Conservation (phyloP, 2,888 invertebrate genomes). For the Cheiracanthium punctorium region DNA sequence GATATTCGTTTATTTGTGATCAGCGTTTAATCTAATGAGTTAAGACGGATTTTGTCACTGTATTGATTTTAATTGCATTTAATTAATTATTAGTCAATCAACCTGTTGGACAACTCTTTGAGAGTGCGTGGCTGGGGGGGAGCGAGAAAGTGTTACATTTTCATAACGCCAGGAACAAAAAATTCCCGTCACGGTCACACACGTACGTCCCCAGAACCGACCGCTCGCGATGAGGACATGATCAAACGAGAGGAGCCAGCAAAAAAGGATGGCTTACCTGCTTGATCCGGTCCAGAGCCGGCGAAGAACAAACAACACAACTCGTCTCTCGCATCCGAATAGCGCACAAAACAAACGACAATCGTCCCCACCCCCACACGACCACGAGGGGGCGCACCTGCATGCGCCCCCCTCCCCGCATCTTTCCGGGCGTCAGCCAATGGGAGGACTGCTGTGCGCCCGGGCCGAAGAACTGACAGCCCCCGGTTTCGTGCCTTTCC, state of each 20-base stretch:
- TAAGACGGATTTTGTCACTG: too few species aligned
- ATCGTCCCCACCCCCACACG: neutral
- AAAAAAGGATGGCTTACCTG: neutral
- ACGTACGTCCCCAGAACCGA: too few species aligned
- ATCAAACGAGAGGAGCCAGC: neutral
- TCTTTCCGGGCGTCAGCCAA: neutral
- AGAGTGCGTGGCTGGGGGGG: too few species aligned
- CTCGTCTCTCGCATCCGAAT: constrained; percentile 8
- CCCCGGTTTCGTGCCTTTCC: neutral
- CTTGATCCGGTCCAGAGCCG: neutral
- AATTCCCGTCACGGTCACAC: too few species aligned
- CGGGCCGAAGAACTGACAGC: constrained; percentile 10
- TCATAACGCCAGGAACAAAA: too few species aligned
- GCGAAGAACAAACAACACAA: constrained; percentile 4
- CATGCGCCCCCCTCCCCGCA: neutral
- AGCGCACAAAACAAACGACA: neutral
- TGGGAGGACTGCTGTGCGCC: neutral
- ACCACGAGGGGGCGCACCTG: constrained; percentile 13
- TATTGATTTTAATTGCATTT: too few species aligned
- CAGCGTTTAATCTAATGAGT: too few species aligned
- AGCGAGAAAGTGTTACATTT: too few species aligned
- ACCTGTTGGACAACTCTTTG: too few species aligned
- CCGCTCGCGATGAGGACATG: too few species aligned
- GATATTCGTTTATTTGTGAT: too few species aligned
- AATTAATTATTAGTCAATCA: too few species aligned